phyloP scores from a whole-genome alignment of 2,888 invertebrate species.

The Drosophila bunnanda region DNA sequence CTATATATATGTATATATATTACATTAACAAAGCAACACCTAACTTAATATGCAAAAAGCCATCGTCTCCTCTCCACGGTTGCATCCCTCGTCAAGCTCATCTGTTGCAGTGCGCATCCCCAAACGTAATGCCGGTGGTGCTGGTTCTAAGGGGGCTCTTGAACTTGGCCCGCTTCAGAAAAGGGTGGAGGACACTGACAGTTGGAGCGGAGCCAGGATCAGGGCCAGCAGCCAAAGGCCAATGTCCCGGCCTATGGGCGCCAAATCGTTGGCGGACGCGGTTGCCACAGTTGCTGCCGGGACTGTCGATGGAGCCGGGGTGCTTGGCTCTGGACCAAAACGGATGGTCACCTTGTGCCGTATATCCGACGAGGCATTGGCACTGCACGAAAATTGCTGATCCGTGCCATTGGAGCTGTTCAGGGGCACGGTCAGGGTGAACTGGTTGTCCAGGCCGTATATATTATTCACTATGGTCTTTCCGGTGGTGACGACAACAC shows the following conservation, averaged over 20 bases:
- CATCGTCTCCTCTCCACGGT: conserved; percentile 9
- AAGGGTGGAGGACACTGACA: conserved; percentile 11
- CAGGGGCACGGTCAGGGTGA: conserved; percentile 50
- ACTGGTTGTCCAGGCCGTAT: conserved; percentile 48
- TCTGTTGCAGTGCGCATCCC: conserved; percentile 56
- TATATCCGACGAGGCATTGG: conserved; percentile 20
- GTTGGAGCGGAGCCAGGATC: conserved; percentile 36
- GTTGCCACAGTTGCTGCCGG: background rate
- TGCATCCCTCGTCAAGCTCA: conserved; percentile 52
- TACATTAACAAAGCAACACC: conserved; percentile 76
- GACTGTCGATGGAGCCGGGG: conserved; percentile 14
- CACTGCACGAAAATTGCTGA: conserved; percentile 42
- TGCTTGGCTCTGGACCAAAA: conserved; percentile 42
- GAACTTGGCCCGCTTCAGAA: conserved; percentile 46
- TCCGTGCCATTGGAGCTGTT: conserved; percentile 47
- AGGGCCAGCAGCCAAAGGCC: conserved; percentile 19
- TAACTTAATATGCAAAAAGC: conserved; percentile 57
- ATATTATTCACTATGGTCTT: conserved; percentile 17
- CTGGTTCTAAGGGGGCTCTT: conserved; percentile 18
- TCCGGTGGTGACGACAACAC: conserved; percentile 37
- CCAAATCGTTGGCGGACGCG: background rate
- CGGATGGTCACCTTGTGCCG: conserved; percentile 47
- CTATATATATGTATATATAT: conserved; percentile 35
- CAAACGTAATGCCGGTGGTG: conserved; percentile 71
- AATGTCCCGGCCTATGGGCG: conserved; percentile 26